Evolutionary conservation across 2,888 invertebrate genomes (phyloP), one percentile per base, ranked within the genome.

Genomic region (Schrankia costaestrigalis): DNA sequence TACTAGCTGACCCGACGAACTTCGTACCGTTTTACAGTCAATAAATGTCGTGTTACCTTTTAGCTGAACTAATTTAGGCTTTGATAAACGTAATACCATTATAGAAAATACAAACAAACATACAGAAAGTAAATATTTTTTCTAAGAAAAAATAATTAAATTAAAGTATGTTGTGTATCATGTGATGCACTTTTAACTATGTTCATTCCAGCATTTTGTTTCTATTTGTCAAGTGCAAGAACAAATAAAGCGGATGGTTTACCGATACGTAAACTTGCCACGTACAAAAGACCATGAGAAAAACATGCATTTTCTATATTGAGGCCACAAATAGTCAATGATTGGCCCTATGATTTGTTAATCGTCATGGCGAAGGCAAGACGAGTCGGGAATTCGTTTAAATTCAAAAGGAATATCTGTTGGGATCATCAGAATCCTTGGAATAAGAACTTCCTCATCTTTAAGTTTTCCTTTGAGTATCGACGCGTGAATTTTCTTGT

Each of bases 351-450:
- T 15, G 14, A 26, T 14, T 26, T 26, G 15, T 26, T 15, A 15
- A 26, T 26, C 2, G 26, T 26, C 15, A 26, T 15, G 15, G 26
- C 14, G 15, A 26, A 26, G 8, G 26, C 26, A 26, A 26, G 26
- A 26, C 9, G 10, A 9, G 15, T 26, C 26, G 15, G 15, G 10
- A 14, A 26, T 2, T 26, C 15, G 1, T 26, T 26, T 26, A 26
- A 26, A 26, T 6, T 12, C 26, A 35, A 45, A 44, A 7, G 45
- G 40, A 30, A 41, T 35, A 32, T 47, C 45, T 13, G 43, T 43
- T 45, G 45, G 45, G 30, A 43, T 48, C 41, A 35, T 45, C 29
- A 33, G 33, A 8, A 41, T 46, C 39, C 39, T 38, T 21, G 39
- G 46, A 23, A 31, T 25, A 19, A 31, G 25, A 31, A 25, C 31